Evolutionary conservation across 2,797 vertebrate species (phyloP), one percentile per base, ranked within the genome.

Genomic region (Ataeniobius toweri): DNA sequence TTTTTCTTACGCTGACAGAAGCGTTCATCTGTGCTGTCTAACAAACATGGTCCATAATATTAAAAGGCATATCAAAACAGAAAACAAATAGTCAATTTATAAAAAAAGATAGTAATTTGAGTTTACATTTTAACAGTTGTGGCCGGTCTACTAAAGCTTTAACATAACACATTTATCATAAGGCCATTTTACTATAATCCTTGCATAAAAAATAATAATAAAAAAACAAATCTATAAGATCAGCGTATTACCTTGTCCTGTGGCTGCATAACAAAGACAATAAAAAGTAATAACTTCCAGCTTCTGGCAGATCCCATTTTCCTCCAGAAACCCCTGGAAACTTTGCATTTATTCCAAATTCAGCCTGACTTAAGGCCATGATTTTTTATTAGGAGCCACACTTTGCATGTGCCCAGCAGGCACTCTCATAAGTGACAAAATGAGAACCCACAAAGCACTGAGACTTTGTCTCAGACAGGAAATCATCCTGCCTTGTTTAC

Each of bases 291-390:
- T 74, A 81, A 74, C 39, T 55, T 77, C 51, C 14, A 24, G 77
- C n/a, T 76, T n/a, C 50, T 75, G 50, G 24, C 9, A 71, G 77
- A 77, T 81, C 41, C 74, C 18, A 76, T 85, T 59, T 75, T 50
- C 41, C 71, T 76, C 73, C 51, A 63, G 65, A 76, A 50, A 71
- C 51, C 63, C 48, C 46, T 26, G 51, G 68, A 79, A 82, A 67
- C 39, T 51, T 78, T 80, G 68, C 50, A 76, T 74, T 74, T 61
- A 74, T 69, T 77, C 65, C 5, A 71, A 71, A 58, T 77, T 51
- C 63, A 77, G 56, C 56, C 70, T 48, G 61, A 44, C 68, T 58
- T 73, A 58, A 68, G 50, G 75, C 69, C 58, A 75, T 14, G 63
- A 39, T 73, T 65, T 81, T 83, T 70, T 28, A 79, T 75, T 44